Base-by-base conservation (phyloP, 2,888 invertebrate genomes). In the Morpho helenor region DNA sequence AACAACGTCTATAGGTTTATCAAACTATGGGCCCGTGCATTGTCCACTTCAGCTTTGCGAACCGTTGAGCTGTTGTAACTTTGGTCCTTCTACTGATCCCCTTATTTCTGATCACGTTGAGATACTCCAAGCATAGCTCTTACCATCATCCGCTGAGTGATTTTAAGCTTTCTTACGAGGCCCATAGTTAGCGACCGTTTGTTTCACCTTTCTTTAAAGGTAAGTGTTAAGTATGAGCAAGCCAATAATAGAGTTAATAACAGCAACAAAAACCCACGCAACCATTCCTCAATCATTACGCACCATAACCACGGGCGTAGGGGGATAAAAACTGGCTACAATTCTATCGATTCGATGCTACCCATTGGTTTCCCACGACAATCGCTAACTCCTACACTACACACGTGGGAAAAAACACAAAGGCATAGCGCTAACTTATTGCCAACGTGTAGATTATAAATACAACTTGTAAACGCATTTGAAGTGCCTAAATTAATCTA, bases 381-480 rank as follows among this genome's bases (percentile, higher is more conserved):
- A 80, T 79, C 74, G 74, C 73, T 72, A 73, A 75, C 74, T 70
- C 72, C 67, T 72, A 68, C 58, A 57, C 49, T 49, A 68, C 73
- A 74, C 76, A 75, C 75, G 76, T 80, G 82, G 75, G 81, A 83
- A 83, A 62, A 66, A 73, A 70, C 65, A 80, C 77, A 79, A 80
- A 81, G 77, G 68, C 70, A 65, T 61, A 67, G 80, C 76, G 79
- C 77, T 77, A 16, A 67, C 79, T 81, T 77, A 82, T 79, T 67
- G 77, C 68, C 75, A 73, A 74, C 77, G 78, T 79, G 69, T 74
- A 66, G 69, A 72, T 73, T 76, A 78, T 79, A 79, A 76, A 79
- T 76, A 75, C 73, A 71, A 69, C 68, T 68, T 71, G 72, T 75
- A 79, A 79, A 73, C 76, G 76, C 73, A 74, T 73, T 68, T 76